Conservation (phyloP, 1,140 invertebrate genomes). For the Asobara japonica region DNA sequence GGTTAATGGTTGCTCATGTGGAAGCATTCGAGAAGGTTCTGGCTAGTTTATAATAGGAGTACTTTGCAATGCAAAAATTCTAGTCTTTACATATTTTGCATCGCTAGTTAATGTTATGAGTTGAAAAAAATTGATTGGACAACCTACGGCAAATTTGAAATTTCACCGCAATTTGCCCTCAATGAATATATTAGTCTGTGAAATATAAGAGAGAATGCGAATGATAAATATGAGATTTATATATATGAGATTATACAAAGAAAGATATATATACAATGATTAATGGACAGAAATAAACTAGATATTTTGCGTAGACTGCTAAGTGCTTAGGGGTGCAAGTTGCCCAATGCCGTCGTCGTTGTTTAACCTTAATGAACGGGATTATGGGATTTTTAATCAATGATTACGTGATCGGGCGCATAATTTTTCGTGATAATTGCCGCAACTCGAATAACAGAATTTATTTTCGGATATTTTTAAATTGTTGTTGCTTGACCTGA, state of each 20-base stretch:
- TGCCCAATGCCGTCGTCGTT: slow-evolving; percentile 15
- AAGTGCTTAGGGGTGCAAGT: background rate
- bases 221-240: slow-evolving; percentile 27
- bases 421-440: slow-evolving; percentile 16
- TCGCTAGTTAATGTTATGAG: no score
- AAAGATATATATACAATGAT: slow-evolving; percentile 37
- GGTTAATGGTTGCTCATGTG: no score
- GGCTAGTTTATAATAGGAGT: no score
- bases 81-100: no score
- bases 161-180: no score
- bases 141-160: background rate
- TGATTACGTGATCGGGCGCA: background rate
- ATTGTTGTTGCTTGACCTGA: slow-evolving; percentile 11
- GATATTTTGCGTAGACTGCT: slow-evolving; percentile 18
- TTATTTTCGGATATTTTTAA: slow-evolving; percentile 18
- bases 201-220: slow-evolving; percentile 7
- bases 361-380: background rate
- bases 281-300: slow-evolving; percentile 8
- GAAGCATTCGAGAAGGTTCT: no score
- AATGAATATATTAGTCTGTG: no score
- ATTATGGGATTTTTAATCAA: background rate
- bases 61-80: no score
- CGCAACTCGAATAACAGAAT: slow-evolving; percentile 4
- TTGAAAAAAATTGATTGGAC: no score
- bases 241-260: slow-evolving; percentile 39